Conservation (phyloP, 2,888 invertebrate genomes). For the Leptopilina syphax region DNA sequence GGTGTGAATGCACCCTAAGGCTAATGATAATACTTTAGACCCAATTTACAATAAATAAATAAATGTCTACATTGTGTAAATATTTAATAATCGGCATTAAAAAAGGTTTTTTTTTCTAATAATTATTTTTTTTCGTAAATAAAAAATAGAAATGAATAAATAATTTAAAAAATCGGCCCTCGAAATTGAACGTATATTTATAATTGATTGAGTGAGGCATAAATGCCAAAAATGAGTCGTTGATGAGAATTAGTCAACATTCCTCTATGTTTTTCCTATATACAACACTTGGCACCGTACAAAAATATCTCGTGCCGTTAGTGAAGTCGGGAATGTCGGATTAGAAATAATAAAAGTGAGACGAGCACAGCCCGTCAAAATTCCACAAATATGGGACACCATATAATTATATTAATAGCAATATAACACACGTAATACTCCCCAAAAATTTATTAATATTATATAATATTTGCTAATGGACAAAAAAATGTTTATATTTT, state of each 20-base stretch:
- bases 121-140: background rate
- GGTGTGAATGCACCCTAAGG: too few species aligned
- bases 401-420: background rate
- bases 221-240: constrained; percentile 3
- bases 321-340: constrained; percentile 5
- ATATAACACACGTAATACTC: too few species aligned
- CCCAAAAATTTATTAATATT: too few species aligned
- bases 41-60: too few species aligned
- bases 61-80: too few species aligned
- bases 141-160: background rate
- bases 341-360: constrained; percentile 22
- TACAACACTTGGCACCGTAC: constrained; percentile 25
- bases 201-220: constrained; percentile 5
- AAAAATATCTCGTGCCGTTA: constrained; percentile 22
- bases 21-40: too few species aligned
- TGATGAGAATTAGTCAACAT: constrained; percentile 31
- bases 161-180: too few species aligned
- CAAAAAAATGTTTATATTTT: too few species aligned
- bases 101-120: too few species aligned
- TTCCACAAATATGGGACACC: constrained; percentile 11
- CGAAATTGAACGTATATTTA: background rate
- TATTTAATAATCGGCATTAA: too few species aligned
- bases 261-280: constrained; percentile 25
- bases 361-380: background rate
- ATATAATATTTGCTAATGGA: too few species aligned